phyloP scores from a whole-genome alignment of 2,797 vertebrate genomes.

The Cephalopachus bancanus region DNA sequence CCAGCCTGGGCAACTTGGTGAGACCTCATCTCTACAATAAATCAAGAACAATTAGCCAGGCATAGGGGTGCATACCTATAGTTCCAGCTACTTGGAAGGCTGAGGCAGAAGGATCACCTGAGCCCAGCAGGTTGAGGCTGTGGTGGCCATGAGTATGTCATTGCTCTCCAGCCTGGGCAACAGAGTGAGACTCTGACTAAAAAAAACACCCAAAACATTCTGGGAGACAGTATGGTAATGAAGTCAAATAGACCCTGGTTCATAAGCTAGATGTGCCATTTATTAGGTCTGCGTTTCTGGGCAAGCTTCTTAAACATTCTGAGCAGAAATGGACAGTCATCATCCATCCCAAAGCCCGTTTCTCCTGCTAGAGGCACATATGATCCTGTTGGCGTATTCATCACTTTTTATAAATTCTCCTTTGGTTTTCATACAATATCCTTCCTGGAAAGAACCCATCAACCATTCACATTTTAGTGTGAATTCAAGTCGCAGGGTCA shows the following conservation, averaged over 20 bases:
- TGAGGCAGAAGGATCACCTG: too few species aligned
- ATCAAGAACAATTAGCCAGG: too few species aligned
- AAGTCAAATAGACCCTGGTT: background rate
- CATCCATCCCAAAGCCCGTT: constrained; percentile 7
- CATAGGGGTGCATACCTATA: too few species aligned
- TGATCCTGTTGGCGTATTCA: background rate
- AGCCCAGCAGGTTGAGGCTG: too few species aligned
- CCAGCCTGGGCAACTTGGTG: too few species aligned
- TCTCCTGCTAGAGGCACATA: constrained; percentile 8
- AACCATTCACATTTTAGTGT: background rate
- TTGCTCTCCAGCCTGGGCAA: too few species aligned
- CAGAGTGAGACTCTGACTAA: too few species aligned
- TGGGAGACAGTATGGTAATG: background rate
- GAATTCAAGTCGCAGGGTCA: background rate
- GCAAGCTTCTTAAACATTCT: background rate
- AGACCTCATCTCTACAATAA: too few species aligned
- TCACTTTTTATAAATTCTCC: background rate
- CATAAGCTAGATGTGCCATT: background rate
- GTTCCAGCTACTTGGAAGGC: too few species aligned
- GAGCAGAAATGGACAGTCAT: background rate
- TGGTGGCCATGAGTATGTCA: too few species aligned
- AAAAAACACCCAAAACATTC: background rate
- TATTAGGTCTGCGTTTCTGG: background rate
- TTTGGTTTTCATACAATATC: background rate
- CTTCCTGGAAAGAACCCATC: constrained; percentile 41